Evolutionary conservation across 2,113 vertebrate species (phyloP).

Genomic region (Pollimyrus isidori): DNA sequence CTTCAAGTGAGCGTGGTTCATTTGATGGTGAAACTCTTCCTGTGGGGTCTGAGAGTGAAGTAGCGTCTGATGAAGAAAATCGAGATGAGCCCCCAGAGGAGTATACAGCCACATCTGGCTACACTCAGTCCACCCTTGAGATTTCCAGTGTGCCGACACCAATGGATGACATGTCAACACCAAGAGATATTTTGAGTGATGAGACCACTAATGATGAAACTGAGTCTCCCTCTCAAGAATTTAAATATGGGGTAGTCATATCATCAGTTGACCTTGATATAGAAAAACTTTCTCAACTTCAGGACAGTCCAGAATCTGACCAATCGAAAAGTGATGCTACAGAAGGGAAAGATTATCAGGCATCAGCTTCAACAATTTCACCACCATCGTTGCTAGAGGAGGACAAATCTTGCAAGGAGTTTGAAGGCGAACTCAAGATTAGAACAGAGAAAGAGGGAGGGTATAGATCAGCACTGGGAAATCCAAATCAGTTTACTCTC

Average conservation of each 20-base stretch:
- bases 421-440: constrained; percentile 23
- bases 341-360: constrained; percentile 79
- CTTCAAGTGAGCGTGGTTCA: constrained; percentile 62
- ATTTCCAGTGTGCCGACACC: constrained; percentile 87
- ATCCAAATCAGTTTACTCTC: constrained; percentile 43
- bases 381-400: constrained; percentile 83
- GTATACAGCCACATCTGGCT: constrained; percentile 77
- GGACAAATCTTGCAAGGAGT: constrained; percentile 69
- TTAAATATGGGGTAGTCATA: constrained; percentile 57
- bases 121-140: constrained; percentile 86
- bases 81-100: constrained; percentile 78
- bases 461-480: constrained; percentile 41
- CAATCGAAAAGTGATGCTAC: constrained; percentile 80
- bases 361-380: constrained; percentile 84
- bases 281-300: constrained; percentile 61
- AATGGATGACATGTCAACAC: constrained; percentile 91
- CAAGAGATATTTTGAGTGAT: constrained; percentile 81
- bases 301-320: constrained; percentile 59
- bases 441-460: constrained; percentile 35
- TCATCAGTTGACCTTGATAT: constrained; percentile 63
- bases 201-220: constrained; percentile 85
- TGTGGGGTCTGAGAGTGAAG: constrained; percentile 73
- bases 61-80: constrained; percentile 83
- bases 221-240: constrained; percentile 77
- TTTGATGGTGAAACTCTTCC: constrained; percentile 82